Percentiles rank a stretch among this genome's conserved stretches.
phyloP scores from a whole-genome alignment of 2,113 vertebrate genomes.

The Heptranchias perlo region DNA sequence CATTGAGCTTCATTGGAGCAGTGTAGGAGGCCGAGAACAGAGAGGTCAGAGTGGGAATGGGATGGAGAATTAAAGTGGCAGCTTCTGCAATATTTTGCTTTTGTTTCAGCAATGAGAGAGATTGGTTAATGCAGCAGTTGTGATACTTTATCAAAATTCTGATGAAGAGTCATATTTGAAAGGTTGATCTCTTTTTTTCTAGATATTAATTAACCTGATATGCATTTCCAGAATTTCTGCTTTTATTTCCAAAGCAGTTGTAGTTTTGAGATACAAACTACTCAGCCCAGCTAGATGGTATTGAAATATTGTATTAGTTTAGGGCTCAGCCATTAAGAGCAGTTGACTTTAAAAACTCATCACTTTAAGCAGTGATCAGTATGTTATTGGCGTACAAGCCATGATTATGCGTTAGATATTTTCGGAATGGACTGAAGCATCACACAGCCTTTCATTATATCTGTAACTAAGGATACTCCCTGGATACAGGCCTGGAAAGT shows the following conservation, averaged over 20 bases:
- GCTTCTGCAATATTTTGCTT: not conserved
- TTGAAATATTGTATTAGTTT: not conserved
- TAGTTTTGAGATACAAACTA: not conserved
- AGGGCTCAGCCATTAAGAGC: not conserved
- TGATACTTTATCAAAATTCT: not conserved
- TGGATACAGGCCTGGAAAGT: not conserved
- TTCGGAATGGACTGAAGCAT: not conserved
- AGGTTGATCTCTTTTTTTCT: not conserved
- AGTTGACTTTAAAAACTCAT: not conserved
- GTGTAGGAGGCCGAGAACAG: not conserved
- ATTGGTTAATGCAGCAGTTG: not conserved
- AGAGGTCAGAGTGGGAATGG: not conserved
- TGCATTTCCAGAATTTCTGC: not conserved
- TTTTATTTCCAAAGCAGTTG: not conserved
- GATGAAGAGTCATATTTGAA: not conserved
- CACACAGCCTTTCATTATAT: not conserved
- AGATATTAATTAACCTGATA: not conserved
- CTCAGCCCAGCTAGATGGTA: not conserved
- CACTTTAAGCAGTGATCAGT: not conserved
- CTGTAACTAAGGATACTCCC: not conserved
- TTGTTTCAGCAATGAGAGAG: not conserved
- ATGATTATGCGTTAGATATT: not conserved
- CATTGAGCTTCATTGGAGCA: not conserved
- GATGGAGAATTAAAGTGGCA: not conserved
- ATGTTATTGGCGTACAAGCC: not conserved